Conservation (phyloP, 2,113 vertebrate species). For the Sciurus niger region DNA sequence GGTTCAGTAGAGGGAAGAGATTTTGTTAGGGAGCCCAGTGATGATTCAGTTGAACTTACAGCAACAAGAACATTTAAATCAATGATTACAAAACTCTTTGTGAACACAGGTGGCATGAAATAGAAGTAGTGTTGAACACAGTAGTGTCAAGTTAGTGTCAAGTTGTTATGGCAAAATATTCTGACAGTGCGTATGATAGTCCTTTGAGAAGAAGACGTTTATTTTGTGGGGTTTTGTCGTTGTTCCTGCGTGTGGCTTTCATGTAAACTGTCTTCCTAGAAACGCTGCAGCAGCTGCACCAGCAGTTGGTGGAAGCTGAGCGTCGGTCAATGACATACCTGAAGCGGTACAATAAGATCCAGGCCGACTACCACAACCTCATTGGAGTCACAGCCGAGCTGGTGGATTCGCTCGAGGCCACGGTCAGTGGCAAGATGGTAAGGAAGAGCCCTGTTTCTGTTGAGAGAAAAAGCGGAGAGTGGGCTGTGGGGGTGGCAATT, state of each 20-base stretch:
- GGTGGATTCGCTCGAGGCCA: slow-evolving; percentile 96
- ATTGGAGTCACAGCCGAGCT: slow-evolving; percentile 96
- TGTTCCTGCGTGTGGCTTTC: neutral
- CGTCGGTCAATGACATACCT: slow-evolving; percentile 89
- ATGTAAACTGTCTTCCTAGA: slow-evolving; percentile 86
- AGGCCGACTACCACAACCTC: slow-evolving; percentile 94
- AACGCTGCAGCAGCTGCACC: slow-evolving; percentile 91
- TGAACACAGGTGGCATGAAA: neutral
- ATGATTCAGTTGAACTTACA: neutral
- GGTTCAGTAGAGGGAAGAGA: neutral
- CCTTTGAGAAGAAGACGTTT: neutral
- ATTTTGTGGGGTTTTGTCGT: neutral
- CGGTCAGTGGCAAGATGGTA: slow-evolving; percentile 96
- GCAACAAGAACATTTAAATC: neutral
- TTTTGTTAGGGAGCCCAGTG: neutral
- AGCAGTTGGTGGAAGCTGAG: slow-evolving; percentile 93
- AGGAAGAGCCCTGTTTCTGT: slow-evolving; percentile 56
- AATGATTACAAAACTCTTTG: neutral
- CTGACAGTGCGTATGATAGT: neutral
- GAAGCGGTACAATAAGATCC: slow-evolving; percentile 92
- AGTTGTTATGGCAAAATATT: neutral
- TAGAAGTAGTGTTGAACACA: neutral
- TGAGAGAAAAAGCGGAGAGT: accelerated
- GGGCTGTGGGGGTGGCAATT: accelerated
- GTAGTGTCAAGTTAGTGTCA: neutral